Evolutionary conservation across 1,140 invertebrate species (phyloP).

Genomic region (Leptopilina boulardi): DNA sequence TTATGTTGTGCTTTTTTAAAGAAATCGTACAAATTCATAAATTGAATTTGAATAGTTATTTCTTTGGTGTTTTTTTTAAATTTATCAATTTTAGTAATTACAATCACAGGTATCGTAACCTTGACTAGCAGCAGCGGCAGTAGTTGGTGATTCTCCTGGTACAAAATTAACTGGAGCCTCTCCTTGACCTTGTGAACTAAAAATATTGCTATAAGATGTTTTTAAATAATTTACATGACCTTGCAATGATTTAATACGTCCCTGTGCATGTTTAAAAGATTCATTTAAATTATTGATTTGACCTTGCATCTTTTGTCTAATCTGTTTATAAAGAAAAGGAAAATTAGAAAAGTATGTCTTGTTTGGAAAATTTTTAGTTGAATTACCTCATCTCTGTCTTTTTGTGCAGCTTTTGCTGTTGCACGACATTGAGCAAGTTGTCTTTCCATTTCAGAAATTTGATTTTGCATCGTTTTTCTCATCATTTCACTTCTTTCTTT

Average conservation of each 20-base stretch:
- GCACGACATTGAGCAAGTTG: slow-evolving; percentile 81
- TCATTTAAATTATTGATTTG: slow-evolving; percentile 82
- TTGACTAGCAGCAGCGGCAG: too few species aligned
- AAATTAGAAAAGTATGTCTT: neutral
- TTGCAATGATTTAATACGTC: slow-evolving; percentile 80
- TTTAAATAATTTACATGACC: slow-evolving; percentile 80
- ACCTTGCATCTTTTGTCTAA: slow-evolving; percentile 81
- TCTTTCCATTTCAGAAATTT: slow-evolving; percentile 81
- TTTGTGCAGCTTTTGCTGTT: slow-evolving; percentile 79
- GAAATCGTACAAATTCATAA: neutral
- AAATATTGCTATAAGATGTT: slow-evolving; percentile 75
- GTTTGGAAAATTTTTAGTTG: slow-evolving; percentile 31
- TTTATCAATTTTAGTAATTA: slow-evolving; percentile 55
- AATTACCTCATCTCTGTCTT: slow-evolving; percentile 81
- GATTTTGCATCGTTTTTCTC: slow-evolving; percentile 78
- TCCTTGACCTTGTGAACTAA: slow-evolving; percentile 56
- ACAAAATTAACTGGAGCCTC: slow-evolving; percentile 33
- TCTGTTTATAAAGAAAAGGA: slow-evolving; percentile 62
- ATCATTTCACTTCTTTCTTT: slow-evolving; percentile 82
- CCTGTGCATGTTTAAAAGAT: slow-evolving; percentile 82
- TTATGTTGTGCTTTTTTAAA: neutral
- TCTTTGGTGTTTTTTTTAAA: neutral
- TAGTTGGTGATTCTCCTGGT: slow-evolving; percentile 45
- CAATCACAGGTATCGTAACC: slow-evolving; percentile 70
- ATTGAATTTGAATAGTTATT: neutral